phyloP scores from a whole-genome alignment of 2,113 vertebrate species.

The Vulpes ferrilata region DNA sequence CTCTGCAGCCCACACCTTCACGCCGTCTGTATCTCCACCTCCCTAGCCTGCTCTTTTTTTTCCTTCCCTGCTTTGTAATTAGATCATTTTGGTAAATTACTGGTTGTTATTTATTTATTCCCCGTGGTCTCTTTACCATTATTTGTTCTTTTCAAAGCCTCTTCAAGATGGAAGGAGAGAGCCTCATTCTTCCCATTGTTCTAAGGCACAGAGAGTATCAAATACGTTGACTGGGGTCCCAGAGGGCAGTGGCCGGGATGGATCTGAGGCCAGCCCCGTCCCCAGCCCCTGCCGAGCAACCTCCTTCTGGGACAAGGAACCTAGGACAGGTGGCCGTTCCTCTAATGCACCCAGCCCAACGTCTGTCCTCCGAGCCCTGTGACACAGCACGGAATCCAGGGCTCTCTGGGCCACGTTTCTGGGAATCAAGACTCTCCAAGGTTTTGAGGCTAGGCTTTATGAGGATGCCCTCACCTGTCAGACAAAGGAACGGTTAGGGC shows the following conservation, averaged over 20 bases:
- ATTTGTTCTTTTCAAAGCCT: slow-evolving; percentile 27
- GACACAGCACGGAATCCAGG: background rate
- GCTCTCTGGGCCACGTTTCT: background rate
- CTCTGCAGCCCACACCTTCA: background rate
- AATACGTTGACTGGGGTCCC: background rate
- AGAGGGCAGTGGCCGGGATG: background rate
- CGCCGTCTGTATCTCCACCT: background rate
- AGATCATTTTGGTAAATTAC: background rate
- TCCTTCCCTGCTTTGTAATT: slow-evolving; percentile 12
- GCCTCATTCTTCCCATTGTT: background rate
- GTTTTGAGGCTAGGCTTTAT: background rate
- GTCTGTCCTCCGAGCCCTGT: background rate
- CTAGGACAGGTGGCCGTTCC: background rate
- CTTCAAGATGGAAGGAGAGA: background rate
- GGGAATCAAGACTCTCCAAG: background rate
- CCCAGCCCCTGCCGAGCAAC: background rate
- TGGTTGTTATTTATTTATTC: slow-evolving; percentile 24
- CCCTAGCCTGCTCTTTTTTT: background rate
- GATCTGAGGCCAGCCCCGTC: background rate
- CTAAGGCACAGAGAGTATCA: background rate
- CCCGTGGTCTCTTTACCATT: background rate
- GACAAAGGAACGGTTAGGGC: background rate
- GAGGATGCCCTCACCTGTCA: background rate
- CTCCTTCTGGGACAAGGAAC: background rate
- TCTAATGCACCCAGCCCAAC: background rate